A percentile compares a stretch with the other conserved stretches of the same genome.
These are phyloP conservation scores for Ameiurus melas DNA, from an alignment of 2,113 vertebrate species.

Conservation along the genomic window DNA sequence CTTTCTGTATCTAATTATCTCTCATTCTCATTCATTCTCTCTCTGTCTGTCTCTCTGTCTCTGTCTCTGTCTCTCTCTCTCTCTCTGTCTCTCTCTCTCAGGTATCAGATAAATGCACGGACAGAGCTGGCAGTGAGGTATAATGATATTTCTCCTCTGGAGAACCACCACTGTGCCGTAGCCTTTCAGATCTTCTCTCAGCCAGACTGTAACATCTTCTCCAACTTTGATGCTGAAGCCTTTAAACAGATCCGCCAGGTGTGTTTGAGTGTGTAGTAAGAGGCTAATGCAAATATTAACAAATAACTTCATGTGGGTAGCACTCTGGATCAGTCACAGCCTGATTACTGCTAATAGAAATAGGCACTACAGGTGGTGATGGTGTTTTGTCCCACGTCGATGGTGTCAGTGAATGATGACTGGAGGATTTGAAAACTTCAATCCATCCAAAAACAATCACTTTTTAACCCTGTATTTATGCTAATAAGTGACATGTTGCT, in stretches of 20 bases:
- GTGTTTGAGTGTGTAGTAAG: background rate
- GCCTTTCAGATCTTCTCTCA: conserved; percentile 90
- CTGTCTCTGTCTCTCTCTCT: background rate
- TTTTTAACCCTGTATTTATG: too few species aligned
- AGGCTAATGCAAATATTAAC: background rate
- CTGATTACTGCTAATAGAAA: background rate
- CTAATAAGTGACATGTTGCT: background rate
- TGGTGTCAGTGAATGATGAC: background rate
- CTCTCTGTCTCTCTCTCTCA: conserved; percentile 47
- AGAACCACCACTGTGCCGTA: conserved; percentile 94
- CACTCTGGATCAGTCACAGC: background rate
- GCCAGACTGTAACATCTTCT: conserved; percentile 89
- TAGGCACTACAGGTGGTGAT: background rate
- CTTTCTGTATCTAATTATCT: background rate
- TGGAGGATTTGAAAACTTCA: too few species aligned
- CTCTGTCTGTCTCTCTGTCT: background rate
- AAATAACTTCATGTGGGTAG: background rate
- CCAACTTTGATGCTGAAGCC: conserved; percentile 77
- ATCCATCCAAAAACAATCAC: too few species aligned
- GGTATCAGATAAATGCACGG: conserved; percentile 91
- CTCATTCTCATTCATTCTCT: too few species aligned
- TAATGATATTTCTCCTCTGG: conserved; percentile 92
- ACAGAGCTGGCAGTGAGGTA: conserved; percentile 90
- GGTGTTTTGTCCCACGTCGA: background rate
- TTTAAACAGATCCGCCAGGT: conserved; percentile 93